Base-by-base conservation (phyloP, 2,113 vertebrate species). In the Charadrius vociferus region DNA sequence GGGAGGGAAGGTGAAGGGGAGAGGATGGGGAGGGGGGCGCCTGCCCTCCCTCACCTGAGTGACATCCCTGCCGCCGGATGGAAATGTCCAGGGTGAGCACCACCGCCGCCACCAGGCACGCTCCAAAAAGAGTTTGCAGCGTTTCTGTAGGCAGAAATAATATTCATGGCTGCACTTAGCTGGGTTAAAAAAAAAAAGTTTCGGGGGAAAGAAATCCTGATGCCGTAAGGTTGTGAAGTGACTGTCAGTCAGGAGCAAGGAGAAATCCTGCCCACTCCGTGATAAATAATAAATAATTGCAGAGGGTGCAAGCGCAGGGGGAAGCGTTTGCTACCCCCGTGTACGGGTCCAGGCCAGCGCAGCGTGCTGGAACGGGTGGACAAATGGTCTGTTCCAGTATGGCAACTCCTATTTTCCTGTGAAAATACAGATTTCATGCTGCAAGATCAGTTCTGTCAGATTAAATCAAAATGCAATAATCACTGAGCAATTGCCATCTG, bases 381-480 rank as follows among this genome's bases (percentile, higher is more conserved):
- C 91, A 96, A 97, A 93, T 77, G 78, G 88, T 96, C 84, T 92
- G 85, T 95, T 96, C 95, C 95, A 96, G 63, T 53, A 95, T 86
- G 95, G 96, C 96, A 97, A 92, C 81, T 97, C 94, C 91, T 93
- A 86, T 96, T 96, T 97, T 96, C 77, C 90, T 94, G 93, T 90
- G 95, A 97, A 97, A 95, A 92, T 88, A 96, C 66, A 92, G 87
- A 97, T 97, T 97, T 95, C 84, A 95, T 84, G 77, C 86, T 88
- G 94, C 96, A 93, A 97, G 95, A 96, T 95, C 81, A 72, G 68
- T 96, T 83, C 93, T 95, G 91, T 97, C 97, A 97, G 96, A 97
- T 97, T 97, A 97, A 97, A 98, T 98, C 90, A 96, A 97, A 98
- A 98, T 36, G 87, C 94, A 93, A 90, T 91, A 94, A 93, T 97